Percentiles rank a stretch among this genome's conserved stretches.
Conservation (phyloP, 2,888 invertebrate species). For the Gortyna flavago region DNA sequence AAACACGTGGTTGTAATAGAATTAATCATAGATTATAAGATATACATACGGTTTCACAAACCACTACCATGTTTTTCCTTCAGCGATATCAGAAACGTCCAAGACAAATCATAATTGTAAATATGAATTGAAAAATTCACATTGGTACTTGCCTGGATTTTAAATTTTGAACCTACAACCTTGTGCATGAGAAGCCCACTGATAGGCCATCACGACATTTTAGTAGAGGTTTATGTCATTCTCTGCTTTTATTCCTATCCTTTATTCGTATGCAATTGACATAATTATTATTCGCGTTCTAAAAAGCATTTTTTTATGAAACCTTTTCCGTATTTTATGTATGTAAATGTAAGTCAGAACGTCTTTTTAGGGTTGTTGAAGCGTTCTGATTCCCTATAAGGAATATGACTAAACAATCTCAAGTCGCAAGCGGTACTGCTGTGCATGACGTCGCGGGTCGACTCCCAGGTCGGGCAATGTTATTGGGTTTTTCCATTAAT, state of each 20-base stretch:
- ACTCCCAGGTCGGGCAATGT: neutral
- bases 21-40: neutral
- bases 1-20: neutral
- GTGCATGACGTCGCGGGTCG: neutral
- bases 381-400: neutral
- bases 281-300: neutral
- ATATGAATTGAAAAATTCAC: neutral
- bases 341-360: no score
- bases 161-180: no score
- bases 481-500: neutral
- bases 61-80: neutral
- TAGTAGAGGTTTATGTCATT: neutral
- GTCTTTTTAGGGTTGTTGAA: neutral
- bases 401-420: no score
- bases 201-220: neutral
- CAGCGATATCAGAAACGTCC: neutral
- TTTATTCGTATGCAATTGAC: neutral
- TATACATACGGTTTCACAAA: neutral
- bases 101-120: neutral
- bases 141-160: no score
- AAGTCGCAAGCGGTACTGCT: neutral
- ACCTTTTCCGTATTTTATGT: neutral
- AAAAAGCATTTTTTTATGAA: neutral
- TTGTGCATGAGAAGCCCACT: neutral
- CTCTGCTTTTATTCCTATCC: neutral